These are phyloP conservation scores for Leucoma salicis DNA, from an alignment of 2,888 invertebrate genomes.

Conservation along the genomic window DNA sequence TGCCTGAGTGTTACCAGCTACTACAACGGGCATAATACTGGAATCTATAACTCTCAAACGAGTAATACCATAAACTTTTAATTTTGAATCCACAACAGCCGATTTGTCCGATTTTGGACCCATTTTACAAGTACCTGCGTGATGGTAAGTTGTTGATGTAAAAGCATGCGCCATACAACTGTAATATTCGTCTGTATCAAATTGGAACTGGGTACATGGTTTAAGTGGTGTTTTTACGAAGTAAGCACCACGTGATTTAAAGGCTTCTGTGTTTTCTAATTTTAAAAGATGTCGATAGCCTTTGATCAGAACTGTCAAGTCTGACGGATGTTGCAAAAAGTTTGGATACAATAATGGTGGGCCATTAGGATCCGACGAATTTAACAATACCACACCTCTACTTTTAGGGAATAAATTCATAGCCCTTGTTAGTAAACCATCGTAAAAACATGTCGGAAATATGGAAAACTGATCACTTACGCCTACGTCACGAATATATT, in stretches of 20 bases:
- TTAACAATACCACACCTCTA: slow-evolving; percentile 82
- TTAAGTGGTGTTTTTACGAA: slow-evolving; percentile 78
- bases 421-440: slow-evolving; percentile 79
- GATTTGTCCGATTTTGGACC: slow-evolving; percentile 79
- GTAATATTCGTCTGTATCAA: slow-evolving; percentile 85
- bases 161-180: slow-evolving; percentile 83
- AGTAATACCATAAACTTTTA: slow-evolving; percentile 84
- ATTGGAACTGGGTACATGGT: slow-evolving; percentile 79
- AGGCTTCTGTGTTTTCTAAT: slow-evolving; percentile 79
- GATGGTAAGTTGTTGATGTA: slow-evolving; percentile 74
- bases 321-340: slow-evolving; percentile 82
- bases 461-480: neutral
- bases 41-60: slow-evolving; percentile 87
- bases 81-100: slow-evolving; percentile 86
- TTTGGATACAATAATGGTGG: slow-evolving; percentile 86
- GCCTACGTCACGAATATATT: slow-evolving; percentile 74
- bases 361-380: slow-evolving; percentile 85
- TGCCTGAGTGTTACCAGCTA: slow-evolving; percentile 91
- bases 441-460: slow-evolving; percentile 80
- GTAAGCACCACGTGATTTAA: slow-evolving; percentile 76
- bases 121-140: slow-evolving; percentile 66
- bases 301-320: slow-evolving; percentile 81
- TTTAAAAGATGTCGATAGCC: slow-evolving; percentile 81
- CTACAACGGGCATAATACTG: slow-evolving; percentile 89
- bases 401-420: slow-evolving; percentile 83